Evolutionary conservation across 2,888 invertebrate species (phyloP).

Genomic region (Hypselothyrea guttata): DNA sequence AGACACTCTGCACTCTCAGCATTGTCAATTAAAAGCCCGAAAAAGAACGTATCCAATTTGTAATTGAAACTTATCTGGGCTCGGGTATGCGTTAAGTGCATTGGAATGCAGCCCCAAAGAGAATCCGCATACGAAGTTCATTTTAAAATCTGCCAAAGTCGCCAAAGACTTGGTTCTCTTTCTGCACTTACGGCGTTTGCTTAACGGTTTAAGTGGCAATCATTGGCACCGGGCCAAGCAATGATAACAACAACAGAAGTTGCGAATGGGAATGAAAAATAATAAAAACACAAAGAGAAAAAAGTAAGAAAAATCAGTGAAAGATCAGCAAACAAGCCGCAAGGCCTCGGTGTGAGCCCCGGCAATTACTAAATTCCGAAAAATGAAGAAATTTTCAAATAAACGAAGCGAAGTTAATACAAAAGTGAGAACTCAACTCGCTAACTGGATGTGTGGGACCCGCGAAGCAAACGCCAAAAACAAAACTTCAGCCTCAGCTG

Average conservation of each 20-base stretch:
- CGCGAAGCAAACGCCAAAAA: slow-evolving; percentile 26
- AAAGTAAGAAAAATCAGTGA: slow-evolving; percentile 68
- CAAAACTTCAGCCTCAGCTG: slow-evolving; percentile 9
- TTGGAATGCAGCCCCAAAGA: slow-evolving; percentile 53
- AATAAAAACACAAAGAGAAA: no score
- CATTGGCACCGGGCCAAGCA: slow-evolving; percentile 63
- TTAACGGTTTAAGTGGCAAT: slow-evolving; percentile 75
- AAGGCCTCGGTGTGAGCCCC: slow-evolving; percentile 35
- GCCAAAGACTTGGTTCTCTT: slow-evolving; percentile 13
- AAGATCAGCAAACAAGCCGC: slow-evolving; percentile 67
- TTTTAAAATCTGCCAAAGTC: slow-evolving; percentile 51
- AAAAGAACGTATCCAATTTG: slow-evolving; percentile 66
- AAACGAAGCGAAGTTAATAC: slow-evolving; percentile 60
- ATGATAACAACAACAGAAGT: slow-evolving; percentile 59
- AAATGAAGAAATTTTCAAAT: slow-evolving; percentile 78
- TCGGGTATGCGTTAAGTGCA: slow-evolving; percentile 69
- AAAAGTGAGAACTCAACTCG: slow-evolving; percentile 69
- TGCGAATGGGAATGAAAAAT: slow-evolving; percentile 35
- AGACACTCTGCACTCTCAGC: slow-evolving; percentile 14
- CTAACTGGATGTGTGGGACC: slow-evolving; percentile 58
- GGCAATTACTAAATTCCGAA: slow-evolving; percentile 76
- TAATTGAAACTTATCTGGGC: slow-evolving; percentile 68
- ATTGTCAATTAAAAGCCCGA: slow-evolving; percentile 61
- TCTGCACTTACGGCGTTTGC: slow-evolving; percentile 61
- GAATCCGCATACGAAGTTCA: slow-evolving; percentile 45